A percentile compares a stretch with the other conserved stretches of the same genome.
Evolutionary conservation across 2,888 invertebrate species (phyloP).

Genomic region (Morpho achilles): DNA sequence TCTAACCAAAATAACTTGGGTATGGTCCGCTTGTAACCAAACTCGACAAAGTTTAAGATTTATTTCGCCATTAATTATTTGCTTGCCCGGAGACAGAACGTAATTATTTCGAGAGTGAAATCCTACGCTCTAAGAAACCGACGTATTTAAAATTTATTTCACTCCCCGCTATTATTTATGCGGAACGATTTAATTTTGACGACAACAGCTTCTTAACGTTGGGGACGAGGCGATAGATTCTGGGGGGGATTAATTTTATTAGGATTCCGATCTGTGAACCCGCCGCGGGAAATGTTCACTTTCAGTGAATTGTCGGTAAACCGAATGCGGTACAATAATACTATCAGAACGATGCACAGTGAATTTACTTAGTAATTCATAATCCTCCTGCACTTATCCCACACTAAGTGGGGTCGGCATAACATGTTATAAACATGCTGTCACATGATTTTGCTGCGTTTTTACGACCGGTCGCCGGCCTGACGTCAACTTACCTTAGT

Average conservation of each 20-base stretch:
- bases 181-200: constrained; percentile 35
- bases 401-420: too few relatives aligned
- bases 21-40: constrained; percentile 29
- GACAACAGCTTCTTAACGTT: constrained; percentile 34
- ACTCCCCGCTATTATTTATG: constrained; percentile 36
- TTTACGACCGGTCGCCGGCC: too few relatives aligned
- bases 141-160: constrained; percentile 46
- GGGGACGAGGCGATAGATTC: constrained; percentile 11
- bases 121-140: constrained; percentile 45
- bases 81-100: constrained; percentile 52
- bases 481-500: too few relatives aligned
- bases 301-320: constrained; percentile 5
- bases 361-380: background rate
- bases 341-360: constrained; percentile 1
- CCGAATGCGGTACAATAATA: constrained; percentile 3
- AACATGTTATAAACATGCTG: too few relatives aligned
- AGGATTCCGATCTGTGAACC: constrained; percentile 9
- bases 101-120: constrained; percentile 62
- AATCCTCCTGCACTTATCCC: too few relatives aligned
- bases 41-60: constrained; percentile 60
- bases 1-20: too few relatives aligned
- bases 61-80: constrained; percentile 62
- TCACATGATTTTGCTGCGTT: too few relatives aligned
- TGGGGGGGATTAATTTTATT: constrained; percentile 13
- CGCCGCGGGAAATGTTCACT: constrained; percentile 8